phyloP scores from a whole-genome alignment of 2,113 vertebrate species.

The Bos indicus region DNA sequence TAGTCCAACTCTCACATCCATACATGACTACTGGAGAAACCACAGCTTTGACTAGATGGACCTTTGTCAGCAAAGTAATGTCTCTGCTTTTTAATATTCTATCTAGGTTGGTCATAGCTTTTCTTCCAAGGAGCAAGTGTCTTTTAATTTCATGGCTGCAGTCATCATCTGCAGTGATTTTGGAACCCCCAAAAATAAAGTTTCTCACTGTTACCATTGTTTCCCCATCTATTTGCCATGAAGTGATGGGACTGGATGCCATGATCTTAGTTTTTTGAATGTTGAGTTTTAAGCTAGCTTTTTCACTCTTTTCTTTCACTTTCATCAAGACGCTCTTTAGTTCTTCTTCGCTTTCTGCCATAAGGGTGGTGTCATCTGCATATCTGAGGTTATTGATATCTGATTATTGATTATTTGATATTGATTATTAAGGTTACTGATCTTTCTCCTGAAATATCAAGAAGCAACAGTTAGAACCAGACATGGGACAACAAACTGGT shows the following conservation, averaged over 20 bases:
- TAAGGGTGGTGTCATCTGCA: neutral
- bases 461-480: neutral
- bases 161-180: neutral
- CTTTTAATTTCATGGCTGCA: neutral
- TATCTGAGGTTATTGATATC: neutral
- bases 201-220: neutral
- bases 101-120: neutral
- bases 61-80: neutral
- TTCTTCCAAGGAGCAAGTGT: neutral
- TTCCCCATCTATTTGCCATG: neutral
- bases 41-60: neutral
- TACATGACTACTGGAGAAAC: neutral
- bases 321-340: neutral
- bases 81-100: neutral
- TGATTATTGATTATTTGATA: neutral
- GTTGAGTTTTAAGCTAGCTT: neutral
- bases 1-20: neutral
- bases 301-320: neutral
- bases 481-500: neutral
- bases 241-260: neutral
- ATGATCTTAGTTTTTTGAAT: neutral
- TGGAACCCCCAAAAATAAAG: accelerated
- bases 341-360: neutral
- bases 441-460: neutral
- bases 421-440: neutral